Evolutionary conservation across 2,797 vertebrate species (phyloP).

Genomic region (Macrochelys suwanniensis): DNA sequence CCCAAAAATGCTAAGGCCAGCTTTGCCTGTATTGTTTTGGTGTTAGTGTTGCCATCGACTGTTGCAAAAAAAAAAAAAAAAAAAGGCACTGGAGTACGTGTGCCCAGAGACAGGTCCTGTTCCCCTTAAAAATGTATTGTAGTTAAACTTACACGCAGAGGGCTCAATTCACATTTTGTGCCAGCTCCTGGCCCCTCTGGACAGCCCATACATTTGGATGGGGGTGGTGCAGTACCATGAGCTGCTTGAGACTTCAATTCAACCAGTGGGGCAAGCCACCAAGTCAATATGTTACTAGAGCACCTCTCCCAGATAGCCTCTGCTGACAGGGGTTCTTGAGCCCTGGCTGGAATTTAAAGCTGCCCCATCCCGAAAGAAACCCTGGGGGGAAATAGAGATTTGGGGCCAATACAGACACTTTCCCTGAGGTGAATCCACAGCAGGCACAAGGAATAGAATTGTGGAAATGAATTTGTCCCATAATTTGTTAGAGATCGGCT

Average conservation of each 20-base stretch:
- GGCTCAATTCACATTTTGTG: not conserved
- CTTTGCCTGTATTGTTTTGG: not conserved
- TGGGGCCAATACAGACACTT: not conserved
- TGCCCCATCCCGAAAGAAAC: slow-evolving; percentile 29
- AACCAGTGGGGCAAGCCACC: not conserved
- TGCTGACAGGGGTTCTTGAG: not conserved
- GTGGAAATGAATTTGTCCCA: not conserved
- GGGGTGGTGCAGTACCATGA: accelerated
- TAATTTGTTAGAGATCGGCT: slow-evolving; percentile 19
- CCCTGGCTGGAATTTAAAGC: not conserved
- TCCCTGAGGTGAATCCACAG: not conserved
- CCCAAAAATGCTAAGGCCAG: not conserved
- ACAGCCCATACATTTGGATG: not conserved
- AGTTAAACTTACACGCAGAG: not conserved
- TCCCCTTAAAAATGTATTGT: not conserved
- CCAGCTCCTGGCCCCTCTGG: not conserved
- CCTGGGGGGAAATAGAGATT: not conserved
- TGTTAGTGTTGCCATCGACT: accelerated
- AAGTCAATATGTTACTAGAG: not conserved
- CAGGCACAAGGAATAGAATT: not conserved
- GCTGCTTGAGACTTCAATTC: not conserved
- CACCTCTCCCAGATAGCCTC: not conserved
- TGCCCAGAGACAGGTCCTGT: accelerated
- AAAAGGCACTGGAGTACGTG: accelerated
- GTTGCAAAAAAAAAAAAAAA: not conserved